A percentile compares a stretch with the other conserved stretches of the same genome.
Conservation (phyloP, 2,113 vertebrate genomes). For the Himantopus leucocephalus region DNA sequence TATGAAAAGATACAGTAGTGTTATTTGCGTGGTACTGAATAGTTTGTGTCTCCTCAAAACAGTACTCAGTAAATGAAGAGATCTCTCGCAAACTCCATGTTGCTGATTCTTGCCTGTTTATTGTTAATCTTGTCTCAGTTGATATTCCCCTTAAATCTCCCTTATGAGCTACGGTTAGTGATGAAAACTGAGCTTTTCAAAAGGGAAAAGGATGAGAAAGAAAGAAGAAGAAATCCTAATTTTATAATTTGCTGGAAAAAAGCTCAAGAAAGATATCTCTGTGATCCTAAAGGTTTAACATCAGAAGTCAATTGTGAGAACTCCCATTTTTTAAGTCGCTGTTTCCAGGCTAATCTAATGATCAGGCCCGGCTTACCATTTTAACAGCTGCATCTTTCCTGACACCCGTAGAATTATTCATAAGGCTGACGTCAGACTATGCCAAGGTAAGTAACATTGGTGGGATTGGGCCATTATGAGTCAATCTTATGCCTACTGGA, state of each 20-base stretch:
- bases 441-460: neutral
- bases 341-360: conserved; percentile 15
- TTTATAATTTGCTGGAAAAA: neutral
- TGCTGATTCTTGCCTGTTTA: neutral
- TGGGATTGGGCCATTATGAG: conserved; percentile 31
- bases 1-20: neutral
- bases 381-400: conserved; percentile 34
- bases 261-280: neutral
- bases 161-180: neutral
- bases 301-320: neutral
- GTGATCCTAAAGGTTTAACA: neutral
- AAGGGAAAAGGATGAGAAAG: neutral
- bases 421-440: conserved; percentile 8
- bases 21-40: neutral
- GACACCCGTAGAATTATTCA: conserved; percentile 1
- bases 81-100: neutral
- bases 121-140: neutral
- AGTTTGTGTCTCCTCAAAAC: neutral
- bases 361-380: neutral
- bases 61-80: neutral
- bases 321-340: neutral
- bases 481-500: conserved; percentile 3
- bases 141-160: neutral
- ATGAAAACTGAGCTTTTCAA: neutral
- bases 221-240: neutral